Conservation (phyloP, 2,888 invertebrate species). For the Drosophila paranaensis region DNA sequence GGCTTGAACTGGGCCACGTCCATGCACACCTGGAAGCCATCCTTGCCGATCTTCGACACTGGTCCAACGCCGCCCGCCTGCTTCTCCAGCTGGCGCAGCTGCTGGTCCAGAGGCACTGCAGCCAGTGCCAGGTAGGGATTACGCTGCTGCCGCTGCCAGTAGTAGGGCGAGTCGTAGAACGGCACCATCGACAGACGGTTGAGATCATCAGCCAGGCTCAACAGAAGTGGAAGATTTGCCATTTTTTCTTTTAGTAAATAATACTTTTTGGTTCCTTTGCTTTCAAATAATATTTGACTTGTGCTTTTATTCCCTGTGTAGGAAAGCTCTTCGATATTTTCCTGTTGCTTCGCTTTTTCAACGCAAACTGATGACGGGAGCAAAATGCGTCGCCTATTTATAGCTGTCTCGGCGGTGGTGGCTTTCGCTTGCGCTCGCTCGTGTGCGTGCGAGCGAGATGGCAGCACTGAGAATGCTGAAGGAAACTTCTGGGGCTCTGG, state of each 20-base stretch:
- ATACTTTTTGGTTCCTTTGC: background rate
- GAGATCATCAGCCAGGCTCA: conserved; percentile 72
- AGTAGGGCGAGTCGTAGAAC: conserved; percentile 56
- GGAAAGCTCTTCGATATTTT: conserved; percentile 4
- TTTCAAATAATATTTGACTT: background rate
- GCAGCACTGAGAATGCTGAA: conserved; percentile 19
- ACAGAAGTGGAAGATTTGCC: conserved; percentile 69
- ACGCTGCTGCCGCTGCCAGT: conserved; percentile 50
- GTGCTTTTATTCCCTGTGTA: conserved; percentile 12
- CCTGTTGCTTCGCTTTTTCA: conserved; percentile 40
- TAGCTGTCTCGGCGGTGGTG: conserved; percentile 58
- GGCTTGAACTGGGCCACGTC: conserved; percentile 90
- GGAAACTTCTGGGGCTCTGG: conserved; percentile 52
- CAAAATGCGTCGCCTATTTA: conserved; percentile 53
- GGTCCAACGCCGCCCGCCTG: conserved; percentile 46
- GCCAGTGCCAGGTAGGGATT: conserved; percentile 50
- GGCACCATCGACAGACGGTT: conserved; percentile 65
- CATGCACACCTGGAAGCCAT: conserved; percentile 89
- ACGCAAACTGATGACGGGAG: conserved; percentile 61
- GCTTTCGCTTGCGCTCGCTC: conserved; percentile 14
- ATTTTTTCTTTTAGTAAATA: conserved; percentile 36
- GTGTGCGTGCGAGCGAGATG: conserved; percentile 18
- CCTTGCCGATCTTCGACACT: conserved; percentile 85
- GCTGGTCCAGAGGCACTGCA: conserved; percentile 53
- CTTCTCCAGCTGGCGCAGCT: conserved; percentile 61